phyloP scores from a whole-genome alignment of 2,113 vertebrate genomes.

The Lonchura striata region DNA sequence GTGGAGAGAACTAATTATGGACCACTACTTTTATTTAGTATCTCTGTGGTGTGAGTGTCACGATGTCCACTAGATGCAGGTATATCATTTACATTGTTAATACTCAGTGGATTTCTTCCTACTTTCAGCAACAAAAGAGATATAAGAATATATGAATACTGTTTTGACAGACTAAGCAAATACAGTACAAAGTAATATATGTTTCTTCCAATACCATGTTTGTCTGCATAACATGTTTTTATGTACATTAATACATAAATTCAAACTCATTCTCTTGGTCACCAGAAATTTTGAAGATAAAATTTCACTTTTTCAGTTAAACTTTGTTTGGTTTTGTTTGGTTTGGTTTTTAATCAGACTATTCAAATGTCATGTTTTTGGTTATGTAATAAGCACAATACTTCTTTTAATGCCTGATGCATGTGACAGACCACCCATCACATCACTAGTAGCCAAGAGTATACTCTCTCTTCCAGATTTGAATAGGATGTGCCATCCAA shows the following conservation, averaged over 20 bases:
- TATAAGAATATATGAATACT: neutral
- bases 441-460: neutral
- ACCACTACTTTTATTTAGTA: conserved; percentile 2
- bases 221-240: neutral
- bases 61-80: neutral
- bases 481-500: neutral
- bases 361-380: neutral
- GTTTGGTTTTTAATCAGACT: neutral
- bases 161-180: neutral
- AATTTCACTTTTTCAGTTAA: neutral
- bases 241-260: neutral
- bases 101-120: neutral
- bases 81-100: neutral
- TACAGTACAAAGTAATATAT: neutral
- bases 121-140: neutral
- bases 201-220: neutral
- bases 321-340: neutral
- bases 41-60: neutral
- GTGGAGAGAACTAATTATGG: conserved; percentile 12
- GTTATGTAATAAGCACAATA: neutral
- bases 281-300: neutral
- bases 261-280: neutral
- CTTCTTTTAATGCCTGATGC: neutral
- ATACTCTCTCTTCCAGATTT: neutral
- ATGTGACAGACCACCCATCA: neutral